Evolutionary conservation across 2,113 vertebrate genomes (phyloP).

Genomic region (Nothobranchius kuhntae): DNA sequence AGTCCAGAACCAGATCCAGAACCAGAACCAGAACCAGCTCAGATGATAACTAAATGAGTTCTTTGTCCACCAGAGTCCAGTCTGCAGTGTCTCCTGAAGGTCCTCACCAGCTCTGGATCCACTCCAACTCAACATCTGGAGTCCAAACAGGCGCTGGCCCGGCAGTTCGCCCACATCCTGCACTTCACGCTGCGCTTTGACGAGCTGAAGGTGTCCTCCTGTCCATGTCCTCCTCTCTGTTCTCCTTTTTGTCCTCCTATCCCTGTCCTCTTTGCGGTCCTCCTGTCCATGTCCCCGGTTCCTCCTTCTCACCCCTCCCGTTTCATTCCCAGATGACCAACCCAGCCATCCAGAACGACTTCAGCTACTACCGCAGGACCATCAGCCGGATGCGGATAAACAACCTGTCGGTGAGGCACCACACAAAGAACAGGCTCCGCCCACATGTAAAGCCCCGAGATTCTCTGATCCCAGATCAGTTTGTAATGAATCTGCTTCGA

Average conservation of each 20-base stretch:
- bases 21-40: too few species aligned
- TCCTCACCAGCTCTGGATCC: slow-evolving; percentile 85
- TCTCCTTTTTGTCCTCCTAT: neutral
- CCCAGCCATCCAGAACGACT: slow-evolving; percentile 98
- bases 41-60: too few species aligned
- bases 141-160: slow-evolving; percentile 98
- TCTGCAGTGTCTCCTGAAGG: slow-evolving; percentile 86
- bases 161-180: slow-evolving; percentile 97
- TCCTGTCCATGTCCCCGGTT: neutral
- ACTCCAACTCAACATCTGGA: slow-evolving; percentile 96
- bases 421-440: too few species aligned
- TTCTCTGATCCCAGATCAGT: too few species aligned
- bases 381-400: slow-evolving; percentile 74
- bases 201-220: slow-evolving; percentile 88
- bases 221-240: too few species aligned
- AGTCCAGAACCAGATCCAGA: too few species aligned
- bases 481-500: too few species aligned
- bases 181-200: slow-evolving; percentile 97
- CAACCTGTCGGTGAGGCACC: slow-evolving; percentile 58
- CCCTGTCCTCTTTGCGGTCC: neutral
- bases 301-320: neutral
- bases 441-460: too few species aligned
- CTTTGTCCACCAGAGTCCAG: slow-evolving; percentile 43
- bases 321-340: slow-evolving; percentile 89
- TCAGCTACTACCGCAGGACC: slow-evolving; percentile 97